phyloP scores from a whole-genome alignment of 1,140 invertebrate genomes.

The Tyrophagus putrescentiae region DNA sequence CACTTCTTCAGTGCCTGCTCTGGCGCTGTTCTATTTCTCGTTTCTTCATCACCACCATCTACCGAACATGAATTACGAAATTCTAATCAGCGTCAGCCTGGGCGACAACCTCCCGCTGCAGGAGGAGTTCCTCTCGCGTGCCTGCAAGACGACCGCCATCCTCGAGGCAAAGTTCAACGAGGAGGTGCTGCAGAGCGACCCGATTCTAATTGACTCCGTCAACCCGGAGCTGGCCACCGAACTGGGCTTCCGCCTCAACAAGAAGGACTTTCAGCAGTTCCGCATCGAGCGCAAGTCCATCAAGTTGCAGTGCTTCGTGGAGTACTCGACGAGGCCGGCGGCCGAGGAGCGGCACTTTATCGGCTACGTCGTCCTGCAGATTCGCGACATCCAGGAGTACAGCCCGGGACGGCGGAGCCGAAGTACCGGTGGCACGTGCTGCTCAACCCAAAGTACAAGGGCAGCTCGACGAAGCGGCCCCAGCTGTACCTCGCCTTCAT shows the following conservation, averaged over 20 bases:
- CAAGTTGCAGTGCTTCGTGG: slow-evolving; percentile 36
- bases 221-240: slow-evolving; percentile 37
- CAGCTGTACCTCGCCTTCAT: slow-evolving; percentile 35
- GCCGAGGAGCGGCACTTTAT: slow-evolving; percentile 31
- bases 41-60: too few species aligned
- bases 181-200: slow-evolving; percentile 37
- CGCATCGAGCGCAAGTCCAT: slow-evolving; percentile 35
- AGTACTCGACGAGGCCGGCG: not conserved
- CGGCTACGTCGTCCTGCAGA: slow-evolving; percentile 39
- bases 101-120: slow-evolving; percentile 12
- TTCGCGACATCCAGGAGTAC: slow-evolving; percentile 33
- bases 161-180: slow-evolving; percentile 39
- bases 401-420: slow-evolving; percentile 31
- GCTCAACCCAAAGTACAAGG: slow-evolving; percentile 37
- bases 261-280: slow-evolving; percentile 37
- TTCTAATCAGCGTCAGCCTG: slow-evolving; percentile 7
- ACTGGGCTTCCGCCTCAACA: slow-evolving; percentile 40
- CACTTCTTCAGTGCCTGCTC: too few species aligned
- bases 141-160: slow-evolving; percentile 29
- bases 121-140: not conserved
- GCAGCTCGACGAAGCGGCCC: slow-evolving; percentile 31
- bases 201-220: slow-evolving; percentile 33
- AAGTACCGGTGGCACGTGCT: slow-evolving; percentile 35
- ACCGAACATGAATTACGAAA: not conserved
- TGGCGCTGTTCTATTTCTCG: too few species aligned